Evolutionary conservation across 2,113 vertebrate species (phyloP), one percentile per base, ranked within the genome.

Genomic region (Sinosuthora webbiana): DNA sequence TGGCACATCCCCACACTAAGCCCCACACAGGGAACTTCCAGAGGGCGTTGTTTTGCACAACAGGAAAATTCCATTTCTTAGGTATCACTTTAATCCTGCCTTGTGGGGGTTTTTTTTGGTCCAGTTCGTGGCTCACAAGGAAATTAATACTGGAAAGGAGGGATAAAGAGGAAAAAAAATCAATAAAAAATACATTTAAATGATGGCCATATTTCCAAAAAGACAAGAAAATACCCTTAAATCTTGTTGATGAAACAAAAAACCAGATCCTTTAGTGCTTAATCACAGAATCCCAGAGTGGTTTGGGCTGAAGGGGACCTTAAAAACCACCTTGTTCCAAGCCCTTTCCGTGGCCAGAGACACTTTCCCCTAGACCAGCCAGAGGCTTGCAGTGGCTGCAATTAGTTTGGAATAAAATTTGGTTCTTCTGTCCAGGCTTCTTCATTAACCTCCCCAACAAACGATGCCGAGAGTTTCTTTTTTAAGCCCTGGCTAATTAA

Each of bases 121-220:
- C 20, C 28, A 45, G 4, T 71, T 75, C 0, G 2, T 64, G 30
- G 18, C 55, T 80, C 10, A 28, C 0, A 2, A 55, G 25, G 49
- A 59, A 19, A 53, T 10, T 25, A 23, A 15, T 55, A 28, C 22
- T 39, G 20, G 22, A 42, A 81, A 84, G 18, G 44, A 71, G 45
- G 55, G 21, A 37, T n/a, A 53, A 83, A 70, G 25, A 35, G 18
- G 60, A 31, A 53, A 55, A 55, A 68, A 67, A 71, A 49, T 3
- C 7, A 84, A 41, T 5, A 7, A 22, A 57, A 11, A 44, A 33
- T 8, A 12, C 37, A 15, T 39, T 4, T 0, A 37, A 56, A 49
- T 4, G 0, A 31, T 68, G 20, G 12, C 65, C 0, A 1, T 56
- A 11, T 81, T 64, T 56, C 41, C 25, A 41, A 37, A 55, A 64